Evolutionary conservation across 1,140 invertebrate genomes (phyloP).

Genomic region (Eueides isabella): DNA sequence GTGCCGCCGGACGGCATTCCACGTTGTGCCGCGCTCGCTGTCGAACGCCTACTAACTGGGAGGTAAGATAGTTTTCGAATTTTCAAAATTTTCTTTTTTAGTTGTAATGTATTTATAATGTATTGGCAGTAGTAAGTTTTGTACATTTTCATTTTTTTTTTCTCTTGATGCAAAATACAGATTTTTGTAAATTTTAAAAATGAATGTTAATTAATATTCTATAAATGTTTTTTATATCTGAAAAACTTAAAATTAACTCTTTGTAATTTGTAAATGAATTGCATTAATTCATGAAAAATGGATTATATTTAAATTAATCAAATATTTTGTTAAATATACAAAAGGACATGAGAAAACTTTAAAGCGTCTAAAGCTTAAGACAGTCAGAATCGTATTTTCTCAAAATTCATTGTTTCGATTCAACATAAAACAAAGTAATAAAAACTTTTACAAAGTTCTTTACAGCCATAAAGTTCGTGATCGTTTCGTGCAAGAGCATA

Average conservation of each 20-base stretch:
- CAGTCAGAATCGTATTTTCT: background rate
- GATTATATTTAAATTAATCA: background rate
- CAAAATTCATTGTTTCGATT: background rate
- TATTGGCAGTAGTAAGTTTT: background rate
- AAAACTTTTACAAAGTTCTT: background rate
- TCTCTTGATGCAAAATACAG: too few species aligned
- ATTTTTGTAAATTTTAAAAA: too few species aligned
- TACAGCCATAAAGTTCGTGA: background rate
- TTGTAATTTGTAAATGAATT: too few species aligned
- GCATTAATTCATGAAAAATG: background rate
- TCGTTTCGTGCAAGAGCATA: background rate
- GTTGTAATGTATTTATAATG: background rate
- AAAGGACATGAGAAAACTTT: background rate
- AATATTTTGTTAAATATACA: background rate
- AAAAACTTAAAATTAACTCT: too few species aligned
- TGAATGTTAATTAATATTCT: too few species aligned
- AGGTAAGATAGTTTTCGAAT: slow-evolving; percentile 49
- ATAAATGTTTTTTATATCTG: too few species aligned
- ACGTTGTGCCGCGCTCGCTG: slow-evolving; percentile 50
- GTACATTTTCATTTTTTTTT: background rate
- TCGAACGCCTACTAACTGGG: slow-evolving; percentile 44
- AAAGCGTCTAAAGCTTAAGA: background rate
- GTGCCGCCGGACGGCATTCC: slow-evolving; percentile 59
- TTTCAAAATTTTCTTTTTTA: slow-evolving; percentile 28
- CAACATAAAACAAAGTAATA: slow-evolving; percentile 10